Base-by-base conservation (phyloP, 2,797 vertebrate species). In the Sebastes baramenuke region DNA sequence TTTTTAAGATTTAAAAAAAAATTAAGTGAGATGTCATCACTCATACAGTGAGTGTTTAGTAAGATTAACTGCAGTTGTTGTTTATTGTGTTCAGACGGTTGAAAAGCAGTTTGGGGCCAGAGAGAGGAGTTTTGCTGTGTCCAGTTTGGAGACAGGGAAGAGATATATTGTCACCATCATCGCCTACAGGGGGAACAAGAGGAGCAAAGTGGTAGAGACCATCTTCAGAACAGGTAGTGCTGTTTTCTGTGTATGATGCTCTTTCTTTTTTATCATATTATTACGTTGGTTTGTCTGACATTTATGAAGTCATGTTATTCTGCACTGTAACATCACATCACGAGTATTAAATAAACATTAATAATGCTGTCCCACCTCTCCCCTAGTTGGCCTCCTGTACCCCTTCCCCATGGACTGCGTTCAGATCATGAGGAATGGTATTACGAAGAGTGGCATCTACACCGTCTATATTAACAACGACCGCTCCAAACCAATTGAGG, bases 401-500 rank as follows among this genome's bases (percentile, higher is more conserved):
- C 96, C 87, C 0, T 96, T 96, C 81, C 97, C 97, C 0, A 89
- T 85, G 22, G 97, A 97, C 90, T 98, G 97, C 80, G 88, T 92
- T 61, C 97, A 98, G 90, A 86, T 91, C 9, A 95, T 97, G 95
- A 96, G 91, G 89, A 97, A 97, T 0, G 95, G 96, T 8, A 93
- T 95, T 0, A 85, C 11, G 0, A 86, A 92, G 69, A 97, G 95
- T 0, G 95, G 96, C 1, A 29, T 96, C 38, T 96, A 96, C 82
- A 97, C 94, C 14, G 85, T 98, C 74, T 97, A 96, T 59, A 73
- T 98, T 30, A 94, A 93, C 0, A 87, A 94, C 1, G 90, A 97
- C 10, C 74, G 72, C 66, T 94, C 93, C 83, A 95, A 88, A 79
- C 90, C 95, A 0, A 67, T 97, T 16, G 93, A 96, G 79, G 97